phyloP scores from a whole-genome alignment of 2,113 vertebrate genomes.

The Lycocorax pyrrhopterus region DNA sequence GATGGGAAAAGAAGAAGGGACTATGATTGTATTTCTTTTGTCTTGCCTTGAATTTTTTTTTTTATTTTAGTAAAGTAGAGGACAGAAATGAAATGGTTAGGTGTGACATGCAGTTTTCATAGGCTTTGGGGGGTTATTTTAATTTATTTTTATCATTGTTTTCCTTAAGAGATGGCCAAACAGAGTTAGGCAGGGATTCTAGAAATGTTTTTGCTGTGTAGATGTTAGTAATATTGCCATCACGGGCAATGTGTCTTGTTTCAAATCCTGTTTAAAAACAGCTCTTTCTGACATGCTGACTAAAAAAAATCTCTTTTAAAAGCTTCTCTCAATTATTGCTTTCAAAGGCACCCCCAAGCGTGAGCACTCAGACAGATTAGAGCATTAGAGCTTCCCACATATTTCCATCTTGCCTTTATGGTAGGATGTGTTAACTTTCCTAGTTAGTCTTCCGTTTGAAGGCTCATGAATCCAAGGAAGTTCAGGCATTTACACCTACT shows the following conservation, averaged over 20 bases:
- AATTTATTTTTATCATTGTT: neutral
- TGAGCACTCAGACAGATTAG: neutral
- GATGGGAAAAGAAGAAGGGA: fast-evolving
- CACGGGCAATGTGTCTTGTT: neutral
- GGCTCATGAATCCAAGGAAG: neutral
- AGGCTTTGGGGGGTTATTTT: fast-evolving
- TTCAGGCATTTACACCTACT: neutral
- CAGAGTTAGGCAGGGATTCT: neutral
- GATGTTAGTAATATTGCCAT: neutral
- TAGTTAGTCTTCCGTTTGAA: neutral
- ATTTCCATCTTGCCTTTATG: neutral
- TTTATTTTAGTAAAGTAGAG: neutral
- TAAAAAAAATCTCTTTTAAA: neutral
- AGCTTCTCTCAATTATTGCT: neutral
- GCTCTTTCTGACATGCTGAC: neutral
- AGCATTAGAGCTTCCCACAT: neutral
- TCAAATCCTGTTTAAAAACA: neutral
- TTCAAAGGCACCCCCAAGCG: neutral
- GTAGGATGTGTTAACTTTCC: neutral
- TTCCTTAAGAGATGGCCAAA: neutral
- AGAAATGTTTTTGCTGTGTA: neutral
- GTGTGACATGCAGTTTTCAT: neutral
- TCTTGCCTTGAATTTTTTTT: neutral
- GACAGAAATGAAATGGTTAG: neutral
- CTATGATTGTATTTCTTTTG: neutral